These are phyloP conservation scores for Chaetodon trifascialis DNA, from an alignment of 2,113 vertebrate genomes.

Conservation along the genomic window DNA sequence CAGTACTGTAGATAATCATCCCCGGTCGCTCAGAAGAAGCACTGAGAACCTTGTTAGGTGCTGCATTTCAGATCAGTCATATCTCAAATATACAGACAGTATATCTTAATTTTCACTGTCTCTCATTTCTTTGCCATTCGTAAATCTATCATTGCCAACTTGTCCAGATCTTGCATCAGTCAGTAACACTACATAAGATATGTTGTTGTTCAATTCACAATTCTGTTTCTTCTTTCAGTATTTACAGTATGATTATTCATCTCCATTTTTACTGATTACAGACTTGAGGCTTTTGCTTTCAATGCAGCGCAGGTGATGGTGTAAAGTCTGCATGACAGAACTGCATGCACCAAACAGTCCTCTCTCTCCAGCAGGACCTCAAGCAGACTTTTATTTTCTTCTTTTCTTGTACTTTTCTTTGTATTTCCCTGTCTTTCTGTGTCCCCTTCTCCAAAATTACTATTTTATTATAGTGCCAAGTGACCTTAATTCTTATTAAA, in stretches of 20 bases:
- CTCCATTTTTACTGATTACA: constrained; percentile 8
- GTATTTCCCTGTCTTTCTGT: not conserved
- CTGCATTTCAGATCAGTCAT: constrained; percentile 16
- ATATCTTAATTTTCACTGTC: not conserved
- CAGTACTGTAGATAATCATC: not conserved
- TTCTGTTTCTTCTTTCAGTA: not conserved
- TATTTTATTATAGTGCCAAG: not conserved
- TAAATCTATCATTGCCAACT: not conserved
- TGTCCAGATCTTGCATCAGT: not conserved
- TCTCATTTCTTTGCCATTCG: not conserved
- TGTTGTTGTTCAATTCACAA: not conserved
- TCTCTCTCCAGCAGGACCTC: constrained; percentile 49
- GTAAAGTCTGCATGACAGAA: constrained; percentile 58
- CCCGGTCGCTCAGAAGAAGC: not conserved
- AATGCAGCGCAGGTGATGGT: constrained; percentile 29
- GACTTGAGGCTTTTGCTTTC: constrained; percentile 51
- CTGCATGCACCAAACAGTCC: constrained; percentile 60
- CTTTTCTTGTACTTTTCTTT: not conserved
- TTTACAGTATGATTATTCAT: constrained; percentile 4
- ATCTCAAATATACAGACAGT: constrained; percentile 1
- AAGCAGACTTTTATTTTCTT: not conserved
- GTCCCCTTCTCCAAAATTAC: not conserved
- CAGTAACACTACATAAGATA: not conserved
- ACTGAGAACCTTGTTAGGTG: constrained; percentile 2
- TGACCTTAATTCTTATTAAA: not conserved